Evolutionary conservation across 2,888 invertebrate species (phyloP).

Genomic region (Stomorhina lunata): DNA sequence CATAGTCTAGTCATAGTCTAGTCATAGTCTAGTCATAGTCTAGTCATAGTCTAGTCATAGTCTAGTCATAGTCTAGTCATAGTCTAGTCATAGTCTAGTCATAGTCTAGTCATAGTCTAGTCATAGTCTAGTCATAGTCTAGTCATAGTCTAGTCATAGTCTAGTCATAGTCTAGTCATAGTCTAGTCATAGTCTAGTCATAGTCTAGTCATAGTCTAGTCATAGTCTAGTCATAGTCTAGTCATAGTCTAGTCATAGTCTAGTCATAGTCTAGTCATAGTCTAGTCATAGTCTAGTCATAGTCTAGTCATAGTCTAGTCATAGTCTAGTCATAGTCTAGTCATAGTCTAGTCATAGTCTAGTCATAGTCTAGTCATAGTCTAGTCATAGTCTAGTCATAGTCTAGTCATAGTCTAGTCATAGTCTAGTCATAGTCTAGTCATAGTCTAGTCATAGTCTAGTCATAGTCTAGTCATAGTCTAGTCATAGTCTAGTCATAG

Average conservation of each 20-base stretch:
- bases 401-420: neutral
- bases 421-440: neutral
- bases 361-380: neutral
- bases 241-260: neutral
- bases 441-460: neutral
- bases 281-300: neutral
- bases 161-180: neutral
- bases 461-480: neutral
- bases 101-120: neutral
- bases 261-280: neutral
- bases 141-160: neutral
- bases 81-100: neutral
- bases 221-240: neutral
- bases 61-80: neutral
- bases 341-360: neutral
- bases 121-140: neutral
- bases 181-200: neutral
- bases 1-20: neutral
- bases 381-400: neutral
- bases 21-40: neutral
- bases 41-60: neutral
- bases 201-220: neutral
- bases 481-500: neutral
- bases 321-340: neutral
- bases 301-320: neutral